Evolutionary conservation across 2,797 vertebrate genomes (phyloP), one percentile per base, ranked within the genome.

Genomic region (Clarias laeviceps): DNA sequence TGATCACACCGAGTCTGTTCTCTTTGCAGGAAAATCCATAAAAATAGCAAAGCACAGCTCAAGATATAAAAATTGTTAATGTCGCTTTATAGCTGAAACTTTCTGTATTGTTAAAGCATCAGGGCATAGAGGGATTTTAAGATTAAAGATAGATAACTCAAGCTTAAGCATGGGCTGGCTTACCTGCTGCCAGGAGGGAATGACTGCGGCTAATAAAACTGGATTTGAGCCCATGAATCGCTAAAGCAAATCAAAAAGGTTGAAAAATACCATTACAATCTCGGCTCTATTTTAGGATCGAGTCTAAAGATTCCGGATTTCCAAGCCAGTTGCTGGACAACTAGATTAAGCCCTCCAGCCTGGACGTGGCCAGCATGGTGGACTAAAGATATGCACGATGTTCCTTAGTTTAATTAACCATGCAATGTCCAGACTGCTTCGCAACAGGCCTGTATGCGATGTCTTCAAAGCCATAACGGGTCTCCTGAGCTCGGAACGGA

Each of bases 361-460:
- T 76, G 69, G 61, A 40, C 29, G 12, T 14, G 22, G 45, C 27
- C 18, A 37, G 62, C n/a, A 66, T 20, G 15, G 7, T 27, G 7
- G 22, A 57, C 80, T 82, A 77, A 76, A 82, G 80, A 76, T 82
- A 86, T 86, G 79, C 61, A 54, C 78, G 34, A 9, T 82, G 84
- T 76, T 57, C 80, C 80, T 27, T 68, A 72, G 84, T 68, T 77
- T 86, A 86, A 86, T 86, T 82, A 86, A 82, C 72, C 85, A 62
- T 86, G 80, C 80, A 86, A 82, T 32, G 80, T 82, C 85, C 85
- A 86, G 85, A 86, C 85, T 40, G 17, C 64, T 22, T 86, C 69
- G 37, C 79, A 76, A 76, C 69, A 82, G 80, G 84, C 61, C 37
- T 54, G 11, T 24, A 45, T 1, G 20, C 27, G 40, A 54, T 82